These are phyloP conservation scores for Drosophila formosana DNA, from an alignment of 2,888 invertebrate genomes.

Conservation along the genomic window DNA sequence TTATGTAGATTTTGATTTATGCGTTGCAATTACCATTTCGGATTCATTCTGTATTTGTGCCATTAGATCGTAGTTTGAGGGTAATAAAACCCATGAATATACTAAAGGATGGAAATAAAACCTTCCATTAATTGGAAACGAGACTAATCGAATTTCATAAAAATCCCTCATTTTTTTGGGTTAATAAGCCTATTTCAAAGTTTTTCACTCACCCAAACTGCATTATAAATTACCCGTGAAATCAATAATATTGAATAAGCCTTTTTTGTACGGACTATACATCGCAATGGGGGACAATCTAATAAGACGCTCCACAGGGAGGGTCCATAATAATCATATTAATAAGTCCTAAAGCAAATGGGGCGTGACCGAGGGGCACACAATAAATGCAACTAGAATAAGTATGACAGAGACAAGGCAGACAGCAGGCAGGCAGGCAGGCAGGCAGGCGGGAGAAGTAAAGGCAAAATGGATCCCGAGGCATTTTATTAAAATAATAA, in stretches of 20 bases:
- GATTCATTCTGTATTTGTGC: no score
- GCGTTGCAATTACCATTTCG: no score
- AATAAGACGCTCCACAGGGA: conserved; percentile 30
- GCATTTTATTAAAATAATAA: conserved; percentile 80
- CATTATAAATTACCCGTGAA: not conserved
- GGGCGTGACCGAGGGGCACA: conserved; percentile 50
- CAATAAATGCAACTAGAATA: conserved; percentile 45
- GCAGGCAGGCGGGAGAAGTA: not conserved
- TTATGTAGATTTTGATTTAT: conserved; percentile 1
- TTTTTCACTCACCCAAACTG: not conserved
- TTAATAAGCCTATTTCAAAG: not conserved
- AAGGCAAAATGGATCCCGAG: conserved; percentile 57
- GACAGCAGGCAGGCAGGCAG: not conserved
- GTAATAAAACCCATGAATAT: no score
- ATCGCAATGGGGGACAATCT: conserved; percentile 24
- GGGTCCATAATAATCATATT: conserved; percentile 57
- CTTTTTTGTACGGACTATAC: not conserved
- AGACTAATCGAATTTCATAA: not conserved
- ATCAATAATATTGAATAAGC: not conserved
- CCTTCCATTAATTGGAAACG: not conserved
- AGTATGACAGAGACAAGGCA: conserved; percentile 34
- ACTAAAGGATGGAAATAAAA: not conserved
- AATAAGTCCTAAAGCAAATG: conserved; percentile 60
- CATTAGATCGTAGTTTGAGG: no score
- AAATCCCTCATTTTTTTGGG: not conserved